Base-by-base conservation (phyloP, 2,797 vertebrate species). In the Coracias cyanogaster region DNA sequence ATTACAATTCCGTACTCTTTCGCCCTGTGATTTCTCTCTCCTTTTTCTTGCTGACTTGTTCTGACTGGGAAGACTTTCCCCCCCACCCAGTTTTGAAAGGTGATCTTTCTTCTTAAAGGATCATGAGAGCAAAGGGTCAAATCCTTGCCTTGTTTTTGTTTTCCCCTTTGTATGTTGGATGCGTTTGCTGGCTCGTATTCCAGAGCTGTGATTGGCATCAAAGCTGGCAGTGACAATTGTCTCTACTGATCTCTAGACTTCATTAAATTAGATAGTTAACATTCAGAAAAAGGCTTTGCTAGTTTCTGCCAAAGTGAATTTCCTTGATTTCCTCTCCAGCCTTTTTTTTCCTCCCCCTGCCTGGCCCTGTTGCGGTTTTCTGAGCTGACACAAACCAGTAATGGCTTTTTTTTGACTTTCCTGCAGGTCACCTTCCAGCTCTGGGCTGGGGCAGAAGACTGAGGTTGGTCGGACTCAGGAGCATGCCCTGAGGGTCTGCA, bases 181-280 rank as follows among this genome's bases (percentile, higher is more conserved):
- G 76, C 48, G 16, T 93, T 91, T 51, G 7, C 91, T 94, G 92
- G 72, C 84, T 93, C 1, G 0, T 92, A 33, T 76, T 94, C 66
- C 1, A 1, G 61, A 88, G 26, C 6, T 90, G 69, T 96, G 94
- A 92, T 76, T 86, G 91, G 79, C 95, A 97, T 96, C 91, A 82
- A 94, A 96, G 43, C 82, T 97, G 96, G 89, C 96, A 97, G 93
- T 95, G 91, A 91, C 92, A 96, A 96, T 96, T 96, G 94, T 94
- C 94, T 93, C 82, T 86, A 51, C 87, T 82, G 95, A 95, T 95
- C 93, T 91, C 84, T 65, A 90, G 95, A 93, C 92, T 97, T 95
- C 94, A 95, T 96, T 96, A 95, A 94, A 97, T 96, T 91, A 96
- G 76, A 76, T 94, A 92, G 87, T 96, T 95, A 96, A 91, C 90